These are phyloP conservation scores for Heliconius ethilla DNA, from an alignment of 2,888 invertebrate genomes.

Conservation along the genomic window DNA sequence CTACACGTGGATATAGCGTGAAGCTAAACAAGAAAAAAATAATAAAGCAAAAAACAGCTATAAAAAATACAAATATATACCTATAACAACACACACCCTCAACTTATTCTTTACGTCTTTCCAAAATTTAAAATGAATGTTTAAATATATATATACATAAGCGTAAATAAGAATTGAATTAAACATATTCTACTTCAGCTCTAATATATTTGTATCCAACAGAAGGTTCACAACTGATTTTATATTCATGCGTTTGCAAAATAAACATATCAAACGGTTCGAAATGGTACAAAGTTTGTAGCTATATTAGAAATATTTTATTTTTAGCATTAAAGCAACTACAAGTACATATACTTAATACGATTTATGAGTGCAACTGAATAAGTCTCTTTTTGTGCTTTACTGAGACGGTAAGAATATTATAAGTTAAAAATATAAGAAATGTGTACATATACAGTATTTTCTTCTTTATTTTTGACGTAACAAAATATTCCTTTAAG, in stretches of 20 bases:
- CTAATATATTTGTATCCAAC: conserved; percentile 22
- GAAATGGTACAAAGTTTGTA: conserved; percentile 22
- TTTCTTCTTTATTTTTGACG: no score
- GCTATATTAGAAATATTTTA: conserved; percentile 19
- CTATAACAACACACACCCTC: neutral
- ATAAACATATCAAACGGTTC: conserved; percentile 29
- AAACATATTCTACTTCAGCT: neutral
- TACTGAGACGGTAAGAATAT: no score
- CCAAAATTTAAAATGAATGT: neutral
- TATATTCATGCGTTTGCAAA: conserved; percentile 32
- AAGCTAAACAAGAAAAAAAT: no score
- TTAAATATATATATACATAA: neutral
- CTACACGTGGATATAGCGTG: no score
- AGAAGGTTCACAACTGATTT: conserved; percentile 35
- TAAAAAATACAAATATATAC: no score
- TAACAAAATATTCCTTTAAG: no score
- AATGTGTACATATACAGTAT: no score
- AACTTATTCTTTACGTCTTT: neutral
- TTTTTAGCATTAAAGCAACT: neutral
- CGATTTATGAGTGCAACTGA: neutral
- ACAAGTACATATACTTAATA: neutral
- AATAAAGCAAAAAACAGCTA: no score
- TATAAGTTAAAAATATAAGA: no score
- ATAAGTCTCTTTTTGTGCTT: neutral
- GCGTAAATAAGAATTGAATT: neutral